These are phyloP conservation scores for Drosophila lacertosa DNA, from an alignment of 1,140 invertebrate species.

Conservation along the genomic window DNA sequence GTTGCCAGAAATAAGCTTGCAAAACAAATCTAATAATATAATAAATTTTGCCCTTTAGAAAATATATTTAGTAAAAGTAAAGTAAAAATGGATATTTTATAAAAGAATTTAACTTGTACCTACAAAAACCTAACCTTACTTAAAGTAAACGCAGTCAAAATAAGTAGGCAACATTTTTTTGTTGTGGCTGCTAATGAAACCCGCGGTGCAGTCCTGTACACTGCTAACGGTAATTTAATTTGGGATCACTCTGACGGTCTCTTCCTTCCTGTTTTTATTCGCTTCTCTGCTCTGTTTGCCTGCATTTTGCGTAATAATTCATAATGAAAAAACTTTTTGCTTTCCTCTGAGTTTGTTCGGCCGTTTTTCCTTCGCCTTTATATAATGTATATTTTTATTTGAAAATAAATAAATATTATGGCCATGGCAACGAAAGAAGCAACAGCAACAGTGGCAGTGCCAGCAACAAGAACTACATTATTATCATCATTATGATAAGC, in stretches of 20 bases:
- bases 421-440: constrained; percentile 42
- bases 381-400: constrained; percentile 66
- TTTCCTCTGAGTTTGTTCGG: constrained; percentile 13
- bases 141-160: background rate
- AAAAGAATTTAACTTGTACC: too few species aligned
- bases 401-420: constrained; percentile 78
- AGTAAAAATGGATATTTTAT: too few species aligned
- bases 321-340: constrained; percentile 78
- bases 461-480: constrained; percentile 41
- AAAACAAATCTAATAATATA: too few species aligned
- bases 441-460: background rate
- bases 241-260: constrained; percentile 12
- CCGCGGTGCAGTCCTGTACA: constrained; percentile 52
- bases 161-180: constrained; percentile 49
- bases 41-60: too few species aligned
- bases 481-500: constrained; percentile 65
- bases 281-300: background rate
- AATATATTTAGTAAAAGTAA: background rate
- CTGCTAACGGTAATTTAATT: constrained; percentile 55
- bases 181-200: constrained; percentile 44
- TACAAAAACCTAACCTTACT: too few species aligned
- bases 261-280: background rate
- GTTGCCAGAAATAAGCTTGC: too few species aligned
- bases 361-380: constrained; percentile 52
- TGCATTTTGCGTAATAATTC: constrained; percentile 68